Evolutionary conservation across 2,113 vertebrate species (phyloP).

Genomic region (Serilophus lunatus): DNA sequence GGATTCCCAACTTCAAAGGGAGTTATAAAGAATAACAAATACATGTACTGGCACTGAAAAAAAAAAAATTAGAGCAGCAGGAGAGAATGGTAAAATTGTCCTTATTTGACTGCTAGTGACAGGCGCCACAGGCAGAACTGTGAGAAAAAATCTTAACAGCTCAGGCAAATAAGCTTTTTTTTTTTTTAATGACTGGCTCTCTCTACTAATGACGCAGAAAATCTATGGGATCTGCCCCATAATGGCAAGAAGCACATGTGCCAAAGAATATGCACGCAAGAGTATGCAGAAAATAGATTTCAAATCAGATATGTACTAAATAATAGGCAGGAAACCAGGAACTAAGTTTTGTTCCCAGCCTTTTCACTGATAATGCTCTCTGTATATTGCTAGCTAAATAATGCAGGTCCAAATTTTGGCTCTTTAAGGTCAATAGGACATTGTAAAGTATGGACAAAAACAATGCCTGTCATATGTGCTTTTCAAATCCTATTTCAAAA

Average conservation of each 20-base stretch:
- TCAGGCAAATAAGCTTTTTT: slow-evolving; percentile 66
- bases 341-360: slow-evolving; percentile 28
- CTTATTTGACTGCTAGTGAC: slow-evolving; percentile 84
- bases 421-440: neutral
- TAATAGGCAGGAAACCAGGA: slow-evolving; percentile 40
- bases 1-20: slow-evolving; percentile 86
- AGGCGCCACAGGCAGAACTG: slow-evolving; percentile 76
- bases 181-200: slow-evolving; percentile 52
- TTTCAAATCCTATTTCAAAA: slow-evolving; percentile 8
- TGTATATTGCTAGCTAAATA: neutral
- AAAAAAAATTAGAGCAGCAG: slow-evolving; percentile 79
- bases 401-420: neutral
- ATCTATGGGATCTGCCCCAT: slow-evolving; percentile 51
- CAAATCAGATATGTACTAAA: slow-evolving; percentile 15
- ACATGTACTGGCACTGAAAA: slow-evolving; percentile 76
- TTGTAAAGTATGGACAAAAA: neutral
- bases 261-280: slow-evolving; percentile 15
- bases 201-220: slow-evolving; percentile 47
- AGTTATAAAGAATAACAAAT: slow-evolving; percentile 86
- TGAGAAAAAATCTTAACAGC: slow-evolving; percentile 67
- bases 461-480: neutral
- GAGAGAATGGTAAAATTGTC: slow-evolving; percentile 83
- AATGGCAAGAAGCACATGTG: slow-evolving; percentile 20
- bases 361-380: neutral
- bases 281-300: slow-evolving; percentile 39